phyloP scores from a whole-genome alignment of 2,888 invertebrate species.

The Drosophila cognata region DNA sequence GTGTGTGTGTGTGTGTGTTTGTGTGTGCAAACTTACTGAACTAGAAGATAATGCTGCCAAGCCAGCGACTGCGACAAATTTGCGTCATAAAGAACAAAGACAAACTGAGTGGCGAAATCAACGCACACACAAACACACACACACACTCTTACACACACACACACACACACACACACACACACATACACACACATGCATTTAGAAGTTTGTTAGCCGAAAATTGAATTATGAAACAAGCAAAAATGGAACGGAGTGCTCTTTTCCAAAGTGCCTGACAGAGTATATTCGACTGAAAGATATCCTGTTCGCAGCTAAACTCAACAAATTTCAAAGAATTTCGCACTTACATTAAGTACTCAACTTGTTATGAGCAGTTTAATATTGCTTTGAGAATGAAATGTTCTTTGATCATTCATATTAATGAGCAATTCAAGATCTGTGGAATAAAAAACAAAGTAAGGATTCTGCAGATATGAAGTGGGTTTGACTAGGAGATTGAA shows the following conservation, averaged over 20 bases:
- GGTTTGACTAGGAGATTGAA: background rate
- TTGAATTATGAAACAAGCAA: conserved; percentile 53
- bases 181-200: conserved; percentile 7
- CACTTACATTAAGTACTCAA: background rate
- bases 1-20: conserved; percentile 14
- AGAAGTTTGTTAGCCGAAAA: conserved; percentile 52
- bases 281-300: background rate
- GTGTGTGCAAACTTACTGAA: conserved; percentile 58
- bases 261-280: background rate
- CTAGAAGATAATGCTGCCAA: conserved; percentile 63
- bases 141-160: conserved; percentile 19
- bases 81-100: conserved; percentile 53
- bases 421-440: background rate
- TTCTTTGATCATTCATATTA: too few relatives aligned
- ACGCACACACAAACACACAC: conserved; percentile 3
- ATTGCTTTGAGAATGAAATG: background rate
- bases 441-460: background rate
- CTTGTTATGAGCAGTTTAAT: background rate
- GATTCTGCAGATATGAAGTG: background rate
- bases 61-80: conserved; percentile 52
- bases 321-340: background rate
- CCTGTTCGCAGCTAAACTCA: background rate
- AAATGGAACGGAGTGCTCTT: background rate
- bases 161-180: conserved; percentile 10
- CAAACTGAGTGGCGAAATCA: conserved; percentile 2